These are phyloP conservation scores for Heliconius congener DNA, from an alignment of 1,140 invertebrate genomes.

Conservation along the genomic window DNA sequence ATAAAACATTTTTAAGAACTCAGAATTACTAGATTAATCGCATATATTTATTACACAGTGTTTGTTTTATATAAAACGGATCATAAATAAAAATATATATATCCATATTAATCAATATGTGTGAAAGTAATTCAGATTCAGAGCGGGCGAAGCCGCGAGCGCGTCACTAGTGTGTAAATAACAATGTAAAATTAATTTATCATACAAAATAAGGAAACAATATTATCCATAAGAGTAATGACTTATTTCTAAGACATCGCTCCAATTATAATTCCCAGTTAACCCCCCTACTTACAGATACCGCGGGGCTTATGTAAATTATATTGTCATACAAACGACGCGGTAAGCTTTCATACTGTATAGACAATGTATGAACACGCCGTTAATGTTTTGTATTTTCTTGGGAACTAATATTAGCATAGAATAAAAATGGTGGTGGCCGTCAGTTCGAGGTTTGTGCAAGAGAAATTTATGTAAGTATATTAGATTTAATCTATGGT, in stretches of 20 bases:
- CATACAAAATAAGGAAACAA: neutral
- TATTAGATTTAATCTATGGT: too few relatives aligned
- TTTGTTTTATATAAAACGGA: too few relatives aligned
- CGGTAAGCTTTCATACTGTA: slow-evolving; percentile 10
- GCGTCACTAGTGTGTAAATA: neutral
- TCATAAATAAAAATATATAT: too few relatives aligned
- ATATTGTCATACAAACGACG: slow-evolving; percentile 15
- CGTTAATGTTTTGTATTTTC: neutral
- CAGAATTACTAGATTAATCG: too few relatives aligned
- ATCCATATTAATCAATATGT: too few relatives aligned
- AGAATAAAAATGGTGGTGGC: too few relatives aligned
- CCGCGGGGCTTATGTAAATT: slow-evolving; percentile 17
- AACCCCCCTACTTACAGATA: slow-evolving; percentile 15
- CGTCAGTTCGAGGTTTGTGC: too few relatives aligned
- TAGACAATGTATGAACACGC: slow-evolving; percentile 13
- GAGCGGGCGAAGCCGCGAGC: too few relatives aligned
- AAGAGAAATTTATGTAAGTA: too few relatives aligned
- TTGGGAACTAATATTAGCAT: neutral
- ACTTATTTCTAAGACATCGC: neutral
- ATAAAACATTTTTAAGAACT: too few relatives aligned
- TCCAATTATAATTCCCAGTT: slow-evolving; percentile 16
- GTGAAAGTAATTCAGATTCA: too few relatives aligned
- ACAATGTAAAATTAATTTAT: neutral
- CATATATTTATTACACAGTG: too few relatives aligned
- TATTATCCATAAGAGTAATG: slow-evolving; percentile 9